Percentiles rank a stretch among this genome's conserved stretches.
These are phyloP conservation scores for Chydorus sphaericus DNA, from an alignment of 2,888 invertebrate species.

Conservation along the genomic window DNA sequence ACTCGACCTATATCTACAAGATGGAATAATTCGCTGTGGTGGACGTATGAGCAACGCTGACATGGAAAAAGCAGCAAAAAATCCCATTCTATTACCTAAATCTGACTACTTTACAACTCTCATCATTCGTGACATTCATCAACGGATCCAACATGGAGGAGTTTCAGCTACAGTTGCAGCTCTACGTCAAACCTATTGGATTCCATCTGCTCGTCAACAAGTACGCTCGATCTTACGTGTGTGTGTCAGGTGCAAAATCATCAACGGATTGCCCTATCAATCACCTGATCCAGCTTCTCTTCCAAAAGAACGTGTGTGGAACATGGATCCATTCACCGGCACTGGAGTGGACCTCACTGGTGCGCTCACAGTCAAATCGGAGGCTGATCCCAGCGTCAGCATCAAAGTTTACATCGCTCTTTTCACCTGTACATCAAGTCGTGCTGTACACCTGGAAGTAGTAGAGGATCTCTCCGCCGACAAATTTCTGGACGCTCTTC, in stretches of 20 bases:
- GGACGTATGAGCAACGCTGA: background rate
- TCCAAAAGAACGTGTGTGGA: background rate
- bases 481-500: conserved; percentile 10
- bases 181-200: conserved; percentile 2
- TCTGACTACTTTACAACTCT: background rate
- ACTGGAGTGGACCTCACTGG: background rate
- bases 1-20: background rate
- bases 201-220: background rate
- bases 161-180: background rate
- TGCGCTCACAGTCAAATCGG: background rate
- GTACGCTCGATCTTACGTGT: background rate
- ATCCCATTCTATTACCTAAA: background rate
- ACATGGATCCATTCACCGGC: background rate
- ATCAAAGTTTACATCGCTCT: conserved; percentile 4
- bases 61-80: background rate
- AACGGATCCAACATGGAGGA: background rate
- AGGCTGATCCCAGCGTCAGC: background rate
- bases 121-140: conserved; percentile 1
- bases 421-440: conserved; percentile 1
- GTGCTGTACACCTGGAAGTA: conserved; percentile 14
- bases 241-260: conserved; percentile 2
- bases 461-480: conserved; percentile 2
- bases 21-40: background rate
- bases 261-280: background rate
- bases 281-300: background rate